Evolutionary conservation across 2,797 vertebrate species (phyloP).

Genomic region (Muraenolepis orangiensis): DNA sequence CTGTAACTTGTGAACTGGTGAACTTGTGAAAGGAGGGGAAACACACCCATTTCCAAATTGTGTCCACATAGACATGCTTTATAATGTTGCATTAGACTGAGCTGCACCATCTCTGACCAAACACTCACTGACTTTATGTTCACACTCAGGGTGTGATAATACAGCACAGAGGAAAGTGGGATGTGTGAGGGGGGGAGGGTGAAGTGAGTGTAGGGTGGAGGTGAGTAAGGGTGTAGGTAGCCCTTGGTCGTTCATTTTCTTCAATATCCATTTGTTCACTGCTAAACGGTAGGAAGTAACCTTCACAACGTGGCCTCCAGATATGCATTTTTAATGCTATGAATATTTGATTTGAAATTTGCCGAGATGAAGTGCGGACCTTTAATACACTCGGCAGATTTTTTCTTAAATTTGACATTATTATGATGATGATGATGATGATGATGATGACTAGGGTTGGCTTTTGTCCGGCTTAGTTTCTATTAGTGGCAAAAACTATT

Average conservation of each 20-base stretch:
- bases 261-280: background rate
- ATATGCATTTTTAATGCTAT: background rate
- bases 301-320: background rate
- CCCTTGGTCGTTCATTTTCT: background rate
- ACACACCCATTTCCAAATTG: no score
- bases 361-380: background rate
- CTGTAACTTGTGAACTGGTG: no score
- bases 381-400: background rate
- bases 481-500: background rate
- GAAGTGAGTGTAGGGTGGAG: background rate
- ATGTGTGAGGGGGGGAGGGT: no score
- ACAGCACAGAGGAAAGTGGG: background rate
- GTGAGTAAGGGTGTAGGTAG: background rate
- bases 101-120: no score
- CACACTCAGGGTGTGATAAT: background rate
- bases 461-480: background rate
- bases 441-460: no score
- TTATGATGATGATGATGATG: no score
- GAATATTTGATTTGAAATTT: background rate
- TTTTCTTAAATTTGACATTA: background rate
- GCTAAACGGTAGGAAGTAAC: background rate
- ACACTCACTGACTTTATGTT: no score
- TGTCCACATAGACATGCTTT: no score
- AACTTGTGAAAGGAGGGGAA: no score
- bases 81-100: no score